Evolutionary conservation across 2,888 invertebrate genomes (phyloP).

Genomic region (Aradus depressus): DNA sequence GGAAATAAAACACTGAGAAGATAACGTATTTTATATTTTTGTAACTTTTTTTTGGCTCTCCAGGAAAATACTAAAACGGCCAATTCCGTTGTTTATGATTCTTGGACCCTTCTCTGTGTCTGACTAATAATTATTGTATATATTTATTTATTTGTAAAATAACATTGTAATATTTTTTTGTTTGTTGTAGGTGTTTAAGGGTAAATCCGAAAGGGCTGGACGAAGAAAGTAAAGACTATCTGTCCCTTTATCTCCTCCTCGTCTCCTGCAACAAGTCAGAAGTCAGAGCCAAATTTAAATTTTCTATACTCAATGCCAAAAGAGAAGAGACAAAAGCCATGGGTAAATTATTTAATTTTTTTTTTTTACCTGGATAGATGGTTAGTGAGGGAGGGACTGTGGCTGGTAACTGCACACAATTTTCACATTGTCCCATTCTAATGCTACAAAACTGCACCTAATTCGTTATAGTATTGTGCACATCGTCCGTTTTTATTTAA

Average conservation of each 20-base stretch:
- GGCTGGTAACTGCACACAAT: too few species aligned
- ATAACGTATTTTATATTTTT: too few species aligned
- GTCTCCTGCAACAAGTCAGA: constrained; percentile 99
- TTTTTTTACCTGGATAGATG: neutral
- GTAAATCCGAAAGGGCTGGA: constrained; percentile 99
- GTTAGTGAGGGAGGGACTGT: neutral
- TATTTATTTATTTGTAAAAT: constrained; percentile 2
- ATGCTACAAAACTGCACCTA: too few species aligned
- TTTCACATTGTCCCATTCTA: too few species aligned
- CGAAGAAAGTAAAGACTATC: constrained; percentile 99
- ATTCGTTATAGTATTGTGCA: neutral
- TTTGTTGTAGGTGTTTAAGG: constrained; percentile 82
- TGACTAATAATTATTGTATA: neutral
- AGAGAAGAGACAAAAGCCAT: constrained; percentile 99
- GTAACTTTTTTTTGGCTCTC: too few species aligned
- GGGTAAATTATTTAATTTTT: constrained; percentile 49
- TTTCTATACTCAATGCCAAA: constrained; percentile 99
- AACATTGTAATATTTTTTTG: neutral
- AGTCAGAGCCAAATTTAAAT: constrained; percentile 99
- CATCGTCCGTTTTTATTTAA: neutral
- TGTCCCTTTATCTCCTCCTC: constrained; percentile 94
- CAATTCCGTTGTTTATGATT: too few species aligned
- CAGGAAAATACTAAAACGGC: too few species aligned
- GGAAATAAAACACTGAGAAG: too few species aligned
- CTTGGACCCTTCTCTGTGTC: neutral